Base-by-base conservation (phyloP, 2,113 vertebrate species). In the Isichthys henryi region DNA sequence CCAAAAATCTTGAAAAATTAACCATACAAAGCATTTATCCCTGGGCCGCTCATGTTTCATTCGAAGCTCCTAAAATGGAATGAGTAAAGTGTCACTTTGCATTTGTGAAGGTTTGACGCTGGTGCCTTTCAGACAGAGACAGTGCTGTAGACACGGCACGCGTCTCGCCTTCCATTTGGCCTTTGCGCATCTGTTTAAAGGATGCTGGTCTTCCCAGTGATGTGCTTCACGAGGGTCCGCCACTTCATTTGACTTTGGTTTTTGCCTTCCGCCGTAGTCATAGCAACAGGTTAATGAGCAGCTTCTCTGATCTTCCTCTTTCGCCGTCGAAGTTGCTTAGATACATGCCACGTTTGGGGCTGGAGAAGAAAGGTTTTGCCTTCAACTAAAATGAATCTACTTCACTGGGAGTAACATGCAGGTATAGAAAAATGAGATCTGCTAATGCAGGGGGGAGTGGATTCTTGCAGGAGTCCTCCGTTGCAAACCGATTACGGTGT, bases 211-310 rank as follows among this genome's bases (percentile, higher is more conserved):
- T 88, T 87, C 91, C 90, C 91, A 90, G 88, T 93, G 92, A 92
- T 94, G 80, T 53, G 82, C 88, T 84, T 90, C 83, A 77, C 88
- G 95, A 94, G 93, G 93, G 93, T 93, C 95, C 95, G 95, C 94
- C 93, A 85, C 92, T 91, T 94, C 93, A 92, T 94, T 91, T 94
- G 93, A 95, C 92, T 96, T 95, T 94, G 56, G 39, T 66, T 45
- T 62, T 94, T 95, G 93, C 94, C 94, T 92, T 92, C 91, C 39
- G 56, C 92, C 88, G 96, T 96, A 93, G 95, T 94, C 96, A 96
- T 96, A 95, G 95, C 95, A 96, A 96, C 96, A 96, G 93, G 95
- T 95, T 96, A 95, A 96, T 96, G 95, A 96, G 95, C 94, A 94
- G 93, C 92, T 94, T 93, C 94, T 95, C 90, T 94, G 92, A 95